Evolutionary conservation across 2,113 vertebrate genomes (phyloP).

Genomic region (Oenanthe oenanthe): DNA sequence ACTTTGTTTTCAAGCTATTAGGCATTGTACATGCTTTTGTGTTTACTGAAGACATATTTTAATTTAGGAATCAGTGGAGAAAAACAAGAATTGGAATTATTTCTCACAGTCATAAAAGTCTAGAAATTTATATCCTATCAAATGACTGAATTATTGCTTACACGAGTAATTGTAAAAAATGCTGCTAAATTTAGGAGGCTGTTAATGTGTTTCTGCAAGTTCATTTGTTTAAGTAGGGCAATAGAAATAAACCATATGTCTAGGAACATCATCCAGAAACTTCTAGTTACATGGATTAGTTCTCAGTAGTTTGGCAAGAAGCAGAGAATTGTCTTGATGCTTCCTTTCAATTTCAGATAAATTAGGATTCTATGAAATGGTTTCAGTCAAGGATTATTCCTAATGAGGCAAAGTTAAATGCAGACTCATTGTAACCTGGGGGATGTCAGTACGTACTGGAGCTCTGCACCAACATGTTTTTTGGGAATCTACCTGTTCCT

Average conservation of each 20-base stretch:
- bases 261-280: background rate
- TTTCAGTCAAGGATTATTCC: background rate
- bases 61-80: background rate
- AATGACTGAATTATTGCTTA: background rate
- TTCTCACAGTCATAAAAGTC: background rate
- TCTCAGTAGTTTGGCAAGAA: background rate
- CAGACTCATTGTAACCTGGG: background rate
- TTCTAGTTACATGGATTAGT: background rate
- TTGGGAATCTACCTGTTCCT: background rate
- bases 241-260: background rate
- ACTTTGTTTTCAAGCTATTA: background rate
- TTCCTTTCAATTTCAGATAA: background rate
- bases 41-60: background rate
- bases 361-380: background rate
- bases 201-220: background rate
- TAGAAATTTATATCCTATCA: background rate
- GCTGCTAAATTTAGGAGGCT: background rate
- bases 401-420: background rate
- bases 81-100: background rate
- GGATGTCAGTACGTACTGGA: background rate
- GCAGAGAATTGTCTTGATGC: background rate
- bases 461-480: background rate
- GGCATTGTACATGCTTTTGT: rapidly evolving
- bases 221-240: background rate
- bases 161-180: background rate